Evolutionary conservation across 2,888 invertebrate genomes (phyloP).

Genomic region (Campoletis raptor): DNA sequence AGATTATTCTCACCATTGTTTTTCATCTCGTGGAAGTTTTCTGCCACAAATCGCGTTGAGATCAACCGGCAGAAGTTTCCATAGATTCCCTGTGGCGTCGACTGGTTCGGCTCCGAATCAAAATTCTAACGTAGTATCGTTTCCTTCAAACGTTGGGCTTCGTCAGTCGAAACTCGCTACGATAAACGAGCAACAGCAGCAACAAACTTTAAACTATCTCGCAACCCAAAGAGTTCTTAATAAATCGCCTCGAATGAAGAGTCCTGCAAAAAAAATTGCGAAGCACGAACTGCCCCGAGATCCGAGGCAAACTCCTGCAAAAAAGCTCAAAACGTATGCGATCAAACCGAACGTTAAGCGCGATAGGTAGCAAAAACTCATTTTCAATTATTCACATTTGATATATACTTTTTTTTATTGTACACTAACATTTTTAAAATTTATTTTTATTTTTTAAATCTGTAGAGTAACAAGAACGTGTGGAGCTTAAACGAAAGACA

Average conservation of each 20-base stretch:
- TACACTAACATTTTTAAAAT: slow-evolving; percentile 19
- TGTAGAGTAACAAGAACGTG: slow-evolving; percentile 42
- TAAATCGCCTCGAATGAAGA: slow-evolving; percentile 69
- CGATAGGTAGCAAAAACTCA: slow-evolving; percentile 49
- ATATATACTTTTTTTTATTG: slow-evolving; percentile 14
- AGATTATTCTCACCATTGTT: not conserved
- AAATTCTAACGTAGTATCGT: slow-evolving; percentile 56
- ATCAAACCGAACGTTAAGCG: slow-evolving; percentile 63
- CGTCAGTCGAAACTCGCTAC: slow-evolving; percentile 70
- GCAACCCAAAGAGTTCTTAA: slow-evolving; percentile 18
- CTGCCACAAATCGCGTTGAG: slow-evolving; percentile 69
- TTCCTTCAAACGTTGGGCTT: slow-evolving; percentile 57
- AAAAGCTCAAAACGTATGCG: slow-evolving; percentile 63
- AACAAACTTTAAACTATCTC: slow-evolving; percentile 43
- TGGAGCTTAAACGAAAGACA: slow-evolving; percentile 33
- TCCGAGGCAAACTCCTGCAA: slow-evolving; percentile 44
- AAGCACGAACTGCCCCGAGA: slow-evolving; percentile 48
- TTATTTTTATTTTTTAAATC: not conserved
- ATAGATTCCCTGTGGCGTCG: slow-evolving; percentile 56
- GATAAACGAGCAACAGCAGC: slow-evolving; percentile 70
- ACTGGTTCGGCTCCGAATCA: slow-evolving; percentile 58
- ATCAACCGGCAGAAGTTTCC: slow-evolving; percentile 53
- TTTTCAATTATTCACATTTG: not conserved
- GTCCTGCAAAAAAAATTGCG: slow-evolving; percentile 72
- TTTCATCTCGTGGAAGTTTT: slow-evolving; percentile 54